Evolutionary conservation across 2,888 invertebrate species (phyloP).

Genomic region (Latheticus oryzae): DNA sequence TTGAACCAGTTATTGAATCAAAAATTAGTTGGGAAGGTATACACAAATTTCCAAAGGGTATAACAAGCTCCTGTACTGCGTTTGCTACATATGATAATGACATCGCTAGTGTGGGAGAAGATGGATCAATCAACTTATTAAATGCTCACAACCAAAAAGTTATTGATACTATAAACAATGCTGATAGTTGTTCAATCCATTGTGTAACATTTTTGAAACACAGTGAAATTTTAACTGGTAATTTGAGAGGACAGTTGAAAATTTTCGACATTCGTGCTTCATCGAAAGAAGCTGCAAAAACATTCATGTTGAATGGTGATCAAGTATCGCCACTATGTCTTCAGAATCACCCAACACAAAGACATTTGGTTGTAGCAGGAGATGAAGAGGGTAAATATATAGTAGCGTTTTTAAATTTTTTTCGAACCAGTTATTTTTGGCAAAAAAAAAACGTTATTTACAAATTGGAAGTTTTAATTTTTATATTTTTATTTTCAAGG

Average conservation of each 20-base stretch:
- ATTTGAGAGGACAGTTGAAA: conserved; percentile 90
- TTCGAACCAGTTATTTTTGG: too few relatives aligned
- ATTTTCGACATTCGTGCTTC: conserved; percentile 84
- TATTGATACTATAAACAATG: conserved; percentile 72
- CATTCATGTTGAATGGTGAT: conserved; percentile 81
- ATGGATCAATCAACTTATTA: conserved; percentile 76
- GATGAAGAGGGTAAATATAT: conserved; percentile 84
- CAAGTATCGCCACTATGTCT: conserved; percentile 81
- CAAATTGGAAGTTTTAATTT: conserved; percentile 4
- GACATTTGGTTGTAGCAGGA: conserved; percentile 85
- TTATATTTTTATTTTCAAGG: conserved; percentile 61
- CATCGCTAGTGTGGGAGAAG: conserved; percentile 86
- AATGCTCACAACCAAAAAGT: conserved; percentile 67
- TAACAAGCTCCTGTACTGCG: conserved; percentile 79
- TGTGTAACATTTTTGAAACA: conserved; percentile 80
- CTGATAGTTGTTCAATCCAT: conserved; percentile 85
- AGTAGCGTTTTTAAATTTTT: conserved; percentile 16
- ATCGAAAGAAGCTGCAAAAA: conserved; percentile 73
- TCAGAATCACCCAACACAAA: conserved; percentile 87
- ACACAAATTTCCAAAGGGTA: conserved; percentile 72
- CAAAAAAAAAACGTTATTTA: background rate
- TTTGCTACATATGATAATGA: conserved; percentile 82
- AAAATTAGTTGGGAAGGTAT: conserved; percentile 74
- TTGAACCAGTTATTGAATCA: conserved; percentile 70
- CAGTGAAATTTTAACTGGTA: conserved; percentile 83